Evolutionary conservation across 1,140 invertebrate genomes (phyloP).

Genomic region (Holotrichia oblita): DNA sequence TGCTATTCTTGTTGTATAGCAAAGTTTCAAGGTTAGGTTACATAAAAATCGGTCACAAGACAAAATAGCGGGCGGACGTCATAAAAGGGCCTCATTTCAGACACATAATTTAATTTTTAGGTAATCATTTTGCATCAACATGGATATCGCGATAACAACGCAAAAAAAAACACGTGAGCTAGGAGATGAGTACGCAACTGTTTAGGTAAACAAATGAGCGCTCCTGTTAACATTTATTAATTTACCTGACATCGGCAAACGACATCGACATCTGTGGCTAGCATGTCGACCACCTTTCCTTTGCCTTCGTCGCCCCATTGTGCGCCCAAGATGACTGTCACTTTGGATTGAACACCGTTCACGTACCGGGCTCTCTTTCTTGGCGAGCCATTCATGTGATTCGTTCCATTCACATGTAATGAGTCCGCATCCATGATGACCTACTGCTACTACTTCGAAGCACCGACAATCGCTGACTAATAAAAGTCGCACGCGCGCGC

Average conservation of each 20-base stretch:
- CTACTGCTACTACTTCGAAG: not conserved
- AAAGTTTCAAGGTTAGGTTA: slow-evolving; percentile 36
- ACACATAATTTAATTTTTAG: not conserved
- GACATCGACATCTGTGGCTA: slow-evolving; percentile 89
- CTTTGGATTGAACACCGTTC: slow-evolving; percentile 67
- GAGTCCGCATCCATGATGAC: slow-evolving; percentile 8
- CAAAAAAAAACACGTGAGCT: not conserved
- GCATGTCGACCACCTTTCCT: slow-evolving; percentile 99
- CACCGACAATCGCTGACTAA: not conserved
- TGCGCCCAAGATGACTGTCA: slow-evolving; percentile 94
- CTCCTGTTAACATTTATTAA: slow-evolving; percentile 30
- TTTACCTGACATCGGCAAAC: slow-evolving; percentile 97
- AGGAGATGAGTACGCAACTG: not conserved
- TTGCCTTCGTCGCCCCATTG: slow-evolving; percentile 99
- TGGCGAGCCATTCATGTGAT: slow-evolving; percentile 48
- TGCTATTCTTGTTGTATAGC: not conserved
- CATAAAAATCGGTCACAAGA: slow-evolving; percentile 34
- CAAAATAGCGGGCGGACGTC: not conserved
- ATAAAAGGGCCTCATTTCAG: not conserved
- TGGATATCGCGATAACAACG: not conserved
- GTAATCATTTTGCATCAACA: too few relatives aligned
- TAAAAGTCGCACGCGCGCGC: not conserved
- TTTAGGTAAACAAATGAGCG: slow-evolving; percentile 20
- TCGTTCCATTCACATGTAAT: slow-evolving; percentile 25
- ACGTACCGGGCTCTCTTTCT: slow-evolving; percentile 58